These are phyloP conservation scores for Zygogramma bicolorata DNA, from an alignment of 2,888 invertebrate species.

Conservation along the genomic window DNA sequence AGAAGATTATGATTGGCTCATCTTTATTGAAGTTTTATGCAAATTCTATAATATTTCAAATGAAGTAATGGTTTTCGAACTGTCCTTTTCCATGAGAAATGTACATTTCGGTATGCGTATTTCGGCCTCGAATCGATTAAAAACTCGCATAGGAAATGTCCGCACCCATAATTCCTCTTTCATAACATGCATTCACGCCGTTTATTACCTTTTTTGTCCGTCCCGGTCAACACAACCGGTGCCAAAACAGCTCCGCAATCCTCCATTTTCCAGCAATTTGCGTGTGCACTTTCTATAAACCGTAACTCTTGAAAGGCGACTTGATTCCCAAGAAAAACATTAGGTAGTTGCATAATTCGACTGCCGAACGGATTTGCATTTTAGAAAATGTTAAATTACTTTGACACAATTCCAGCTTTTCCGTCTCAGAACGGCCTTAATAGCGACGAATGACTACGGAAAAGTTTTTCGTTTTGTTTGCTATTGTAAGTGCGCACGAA, in stretches of 20 bases:
- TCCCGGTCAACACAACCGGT: neutral
- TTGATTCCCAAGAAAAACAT: conserved; percentile 15
- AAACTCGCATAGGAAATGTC: too few relatives aligned
- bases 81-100: too few relatives aligned
- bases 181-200: neutral
- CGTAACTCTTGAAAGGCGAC: neutral
- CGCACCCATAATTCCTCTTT: neutral
- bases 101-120: too few relatives aligned
- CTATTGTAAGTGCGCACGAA: conserved; percentile 37
- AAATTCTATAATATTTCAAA: too few relatives aligned
- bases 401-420: conserved; percentile 42
- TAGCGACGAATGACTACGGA: conserved; percentile 35
- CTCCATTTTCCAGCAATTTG: neutral
- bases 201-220: neutral
- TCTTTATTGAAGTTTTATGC: too few relatives aligned
- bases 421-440: conserved; percentile 22
- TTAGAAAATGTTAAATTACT: conserved; percentile 41
- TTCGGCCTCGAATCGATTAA: too few relatives aligned
- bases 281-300: conserved; percentile 7
- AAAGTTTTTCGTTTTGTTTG: conserved; percentile 41
- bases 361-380: conserved; percentile 35
- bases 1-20: too few relatives aligned
- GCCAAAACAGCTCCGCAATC: neutral
- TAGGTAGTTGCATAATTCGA: conserved; percentile 13
- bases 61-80: too few relatives aligned